phyloP scores from a whole-genome alignment of 2,888 invertebrate genomes.

The Parnassius mnemosyne region DNA sequence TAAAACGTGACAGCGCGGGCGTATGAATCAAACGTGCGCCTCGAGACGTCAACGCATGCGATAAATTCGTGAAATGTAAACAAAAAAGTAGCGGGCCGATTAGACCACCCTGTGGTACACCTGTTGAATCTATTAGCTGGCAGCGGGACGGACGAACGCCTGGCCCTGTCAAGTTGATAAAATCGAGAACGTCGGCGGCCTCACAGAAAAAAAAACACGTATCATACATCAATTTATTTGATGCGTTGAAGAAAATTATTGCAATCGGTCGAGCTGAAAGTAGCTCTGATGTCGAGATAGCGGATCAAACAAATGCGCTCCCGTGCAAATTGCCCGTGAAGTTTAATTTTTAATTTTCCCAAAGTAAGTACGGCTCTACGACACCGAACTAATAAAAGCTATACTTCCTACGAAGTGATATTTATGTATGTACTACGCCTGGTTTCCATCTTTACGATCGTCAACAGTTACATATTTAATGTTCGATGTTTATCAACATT shows the following conservation, averaged over 20 bases:
- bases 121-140: conserved; percentile 73
- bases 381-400: conserved; percentile 65
- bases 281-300: conserved; percentile 44
- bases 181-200: conserved; percentile 51
- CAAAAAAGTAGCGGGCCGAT: conserved; percentile 62
- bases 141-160: conserved; percentile 43
- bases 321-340: conserved; percentile 66
- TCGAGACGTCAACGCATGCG: conserved; percentile 72
- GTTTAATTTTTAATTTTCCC: conserved; percentile 64
- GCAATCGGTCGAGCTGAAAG: conserved; percentile 52
- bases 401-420: conserved; percentile 71
- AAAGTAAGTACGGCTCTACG: conserved; percentile 54
- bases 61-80: conserved; percentile 76
- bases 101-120: conserved; percentile 73
- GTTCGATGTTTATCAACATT: conserved; percentile 80
- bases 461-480: conserved; percentile 80
- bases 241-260: conserved; percentile 69
- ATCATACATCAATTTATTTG: conserved; percentile 63
- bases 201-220: conserved; percentile 38
- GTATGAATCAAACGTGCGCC: conserved; percentile 74
- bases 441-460: conserved; percentile 75
- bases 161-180: conserved; percentile 52
- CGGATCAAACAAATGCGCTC: conserved; percentile 60
- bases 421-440: conserved; percentile 68
- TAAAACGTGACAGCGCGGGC: conserved; percentile 77